Base-by-base conservation (phyloP, 64 coral and sea anemone species). In the Cladopsammia gracilis region DNA sequence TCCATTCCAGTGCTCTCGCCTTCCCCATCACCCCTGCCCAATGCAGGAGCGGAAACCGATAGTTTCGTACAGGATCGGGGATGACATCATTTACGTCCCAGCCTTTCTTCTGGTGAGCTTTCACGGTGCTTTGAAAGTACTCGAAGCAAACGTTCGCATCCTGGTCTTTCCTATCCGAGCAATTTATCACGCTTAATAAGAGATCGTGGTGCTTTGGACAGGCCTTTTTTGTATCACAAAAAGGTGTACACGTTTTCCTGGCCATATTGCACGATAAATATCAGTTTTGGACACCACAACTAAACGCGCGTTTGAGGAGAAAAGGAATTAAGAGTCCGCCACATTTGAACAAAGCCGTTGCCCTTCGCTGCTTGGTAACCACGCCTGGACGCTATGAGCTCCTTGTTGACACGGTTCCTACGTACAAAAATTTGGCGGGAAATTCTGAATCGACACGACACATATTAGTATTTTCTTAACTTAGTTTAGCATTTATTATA, bases 21-120 rank as follows among this genome's bases (percentile, higher is more conserved):
- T 92, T 92, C 1, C 90, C 90, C 13, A 92, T 57, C 53, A 92
- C 79, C 10, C 54, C 59, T 12, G 79, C 79, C 90, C 90, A 92
- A 52, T 92, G 90, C 2, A 92, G 70, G 3, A 92, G 79, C 64
- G 90, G 90, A 70, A 84, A 92, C 10, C 58, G 79, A n/a, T 75
- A 92, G 5, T 92, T 82, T 57, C 56, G 53, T 1, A 64, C 67
- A 19, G 90, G 77, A 74, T 92, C 90, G 6, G 90, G 90, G 9
- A 92, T 60, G 5, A 61, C 90, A 48, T 85, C 68, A 46, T 92
- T 48, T 47, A 58, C 11, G 52, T 85, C 69, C 90, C 90, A 92
- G n/a, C 90, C 90, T 83, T 92, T 92, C 45, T 85, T 85, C 13
- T 85, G 57, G 23, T 47, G 61, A 52, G 66, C 22, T 60, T 60